Conservation (phyloP, 2,888 invertebrate genomes). For the Abrostola tripartita region DNA sequence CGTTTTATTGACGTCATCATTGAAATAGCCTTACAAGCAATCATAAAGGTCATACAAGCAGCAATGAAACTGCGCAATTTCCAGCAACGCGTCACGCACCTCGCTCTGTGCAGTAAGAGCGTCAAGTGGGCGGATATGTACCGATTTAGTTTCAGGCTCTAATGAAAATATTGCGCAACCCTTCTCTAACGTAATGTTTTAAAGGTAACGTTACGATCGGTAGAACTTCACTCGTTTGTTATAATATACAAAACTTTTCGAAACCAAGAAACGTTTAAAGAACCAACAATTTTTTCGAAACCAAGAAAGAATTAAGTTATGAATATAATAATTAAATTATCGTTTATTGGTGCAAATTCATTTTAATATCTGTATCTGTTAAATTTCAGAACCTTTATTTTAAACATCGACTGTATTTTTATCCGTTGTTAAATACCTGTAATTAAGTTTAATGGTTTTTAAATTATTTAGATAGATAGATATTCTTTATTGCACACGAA, state of each 20-base stretch:
- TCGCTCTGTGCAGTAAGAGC: slow-evolving; percentile 37
- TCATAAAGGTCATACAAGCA: slow-evolving; percentile 48
- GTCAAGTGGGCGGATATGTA: slow-evolving; percentile 43
- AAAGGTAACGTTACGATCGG: slow-evolving; percentile 8
- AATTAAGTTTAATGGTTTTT: no score
- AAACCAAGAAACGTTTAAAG: no score
- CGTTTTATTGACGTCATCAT: slow-evolving; percentile 48
- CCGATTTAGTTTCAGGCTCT: slow-evolving; percentile 49
- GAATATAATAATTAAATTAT: no score
- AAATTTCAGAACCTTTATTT: no score
- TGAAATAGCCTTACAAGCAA: slow-evolving; percentile 50
- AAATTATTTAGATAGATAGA: no score
- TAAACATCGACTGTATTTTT: no score
- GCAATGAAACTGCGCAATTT: slow-evolving; percentile 61
- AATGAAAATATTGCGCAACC: slow-evolving; percentile 47
- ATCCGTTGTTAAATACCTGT: no score
- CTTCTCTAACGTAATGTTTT: slow-evolving; percentile 24
- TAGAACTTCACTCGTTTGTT: slow-evolving; percentile 19
- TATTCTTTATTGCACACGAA: no score
- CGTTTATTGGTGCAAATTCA: no score
- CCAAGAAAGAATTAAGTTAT: no score
- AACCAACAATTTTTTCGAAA: no score
- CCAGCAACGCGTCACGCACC: slow-evolving; percentile 59
- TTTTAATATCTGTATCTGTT: no score
- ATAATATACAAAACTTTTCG: neutral